Base-by-base conservation (phyloP, 2,797 vertebrate genomes). In the Melanotaenia pygmaea region DNA sequence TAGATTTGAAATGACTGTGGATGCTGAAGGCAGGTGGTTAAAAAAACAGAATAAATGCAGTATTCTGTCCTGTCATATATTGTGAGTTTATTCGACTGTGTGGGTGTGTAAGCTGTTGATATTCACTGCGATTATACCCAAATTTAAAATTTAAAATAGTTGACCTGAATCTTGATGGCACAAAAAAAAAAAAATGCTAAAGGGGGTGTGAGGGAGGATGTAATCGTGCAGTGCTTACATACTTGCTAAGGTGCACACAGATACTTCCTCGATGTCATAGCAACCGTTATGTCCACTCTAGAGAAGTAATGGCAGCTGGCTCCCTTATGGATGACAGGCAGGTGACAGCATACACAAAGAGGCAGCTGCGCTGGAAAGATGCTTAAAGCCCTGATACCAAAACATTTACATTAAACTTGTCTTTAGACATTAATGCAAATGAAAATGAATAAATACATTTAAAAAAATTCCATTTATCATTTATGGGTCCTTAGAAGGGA, bases 321-420 rank as follows among this genome's bases (percentile, higher is more conserved):
- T 81, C 64, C 68, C 68, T 80, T 68, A 72, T 63, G 70, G 68
- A 76, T 81, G 81, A 87, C 80, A 86, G 77, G 64, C 85, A 83
- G 76, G 79, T 86, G 86, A 88, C 83, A 71, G 78, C 70, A 53
- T 72, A 74, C 70, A 59, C 73, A 71, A 45, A 7, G 69, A 81
- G 73, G 74, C 78, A 75, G 76, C 65, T 74, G 80, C 61, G 70
- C 51, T 66, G 76, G 58, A 74, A 78, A 63, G 63, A 64, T 66
- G 47, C 18, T 76, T 16, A 35, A 38, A 14, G 14, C 1, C 10
- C 37, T 38, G 37, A 4, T 14, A 38, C 12, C 12, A 38, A 38
- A 11, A 38, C 37, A 38, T 38, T 38, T 38, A 14, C 37, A 38
- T 14, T 38, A 3, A 38, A 38, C 37, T 13, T 14, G 37, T 38